Base-by-base conservation (phyloP, 2,888 invertebrate species). In the Blastobasis adustella region DNA sequence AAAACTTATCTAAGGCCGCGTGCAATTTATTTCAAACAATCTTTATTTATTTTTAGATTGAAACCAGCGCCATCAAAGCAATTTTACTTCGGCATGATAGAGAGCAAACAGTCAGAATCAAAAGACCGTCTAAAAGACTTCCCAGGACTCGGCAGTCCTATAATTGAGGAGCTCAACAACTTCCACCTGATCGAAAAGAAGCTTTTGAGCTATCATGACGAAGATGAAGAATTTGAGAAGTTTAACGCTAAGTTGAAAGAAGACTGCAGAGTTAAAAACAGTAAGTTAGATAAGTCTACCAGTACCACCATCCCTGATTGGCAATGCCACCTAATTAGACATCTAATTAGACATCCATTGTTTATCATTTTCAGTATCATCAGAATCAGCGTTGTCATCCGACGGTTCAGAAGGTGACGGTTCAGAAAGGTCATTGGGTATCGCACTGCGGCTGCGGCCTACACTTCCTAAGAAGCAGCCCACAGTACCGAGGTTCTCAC, bases 11-110 rank as follows among this genome's bases (percentile, higher is more conserved):
- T 23, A 3, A 23, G 23, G 3, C 23, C 3, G 23, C 1, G 3
- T 23, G 1, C 3, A 23, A 23, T 23, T 23, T 23, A 23, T 23
- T 23, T 23, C 2, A 23, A 3, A 23, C 23, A 43, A 37, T 40
- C 40, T 44, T 47, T 51, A 39, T 4, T 37, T 41, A n/a, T 1
- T 69, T 69, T n/a, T 62, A 85, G 82, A 51, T 69, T 68, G 61
- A 80, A 76, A 54, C 57, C 71, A 36, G 67, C 78, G 4, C 87
- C 87, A 47, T 86, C 86, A 0, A 88, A 87, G 50, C 87, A 88
- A 52, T 95, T 95, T 76, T 95, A 95, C 79, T 95, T 95, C 68
- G 95, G 95, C 42, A 95, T 95, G 94, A 92, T 92, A 58, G 90
- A 91, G 59, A 82, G 79, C 59, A 81, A 82, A 47, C 82, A 82